Conservation (phyloP, 2,797 vertebrate species). For the Hybognathus amarus region DNA sequence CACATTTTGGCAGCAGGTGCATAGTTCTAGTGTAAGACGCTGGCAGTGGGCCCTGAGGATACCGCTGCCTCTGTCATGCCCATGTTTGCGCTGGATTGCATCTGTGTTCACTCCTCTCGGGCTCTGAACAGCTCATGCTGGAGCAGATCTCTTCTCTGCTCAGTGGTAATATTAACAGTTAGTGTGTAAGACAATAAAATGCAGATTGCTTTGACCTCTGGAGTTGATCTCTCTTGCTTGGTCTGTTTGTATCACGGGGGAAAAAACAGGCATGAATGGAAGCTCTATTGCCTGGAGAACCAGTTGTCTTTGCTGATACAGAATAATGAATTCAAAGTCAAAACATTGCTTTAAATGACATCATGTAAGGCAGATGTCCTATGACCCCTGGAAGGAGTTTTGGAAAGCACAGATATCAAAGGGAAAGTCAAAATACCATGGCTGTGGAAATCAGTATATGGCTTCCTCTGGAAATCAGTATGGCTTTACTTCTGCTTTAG, state of each 20-base stretch:
- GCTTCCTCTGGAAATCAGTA: constrained; percentile 15
- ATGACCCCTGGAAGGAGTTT: constrained; percentile 43
- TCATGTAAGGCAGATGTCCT: constrained; percentile 17
- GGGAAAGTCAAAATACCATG: constrained; percentile 16
- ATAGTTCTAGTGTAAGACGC: constrained; percentile 39
- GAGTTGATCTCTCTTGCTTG: constrained; percentile 49
- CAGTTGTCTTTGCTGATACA: constrained; percentile 30
- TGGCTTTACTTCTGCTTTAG: background rate
- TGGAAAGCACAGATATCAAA: constrained; percentile 16
- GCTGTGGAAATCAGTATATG: constrained; percentile 16
- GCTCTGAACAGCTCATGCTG: constrained; percentile 19
- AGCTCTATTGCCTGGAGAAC: constrained; percentile 48
- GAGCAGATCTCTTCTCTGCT: constrained; percentile 17
- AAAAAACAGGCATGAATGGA: constrained; percentile 40
- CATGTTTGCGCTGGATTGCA: constrained; percentile 41
- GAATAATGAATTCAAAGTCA: constrained; percentile 20
- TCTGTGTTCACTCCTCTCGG: constrained; percentile 46
- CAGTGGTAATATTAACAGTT: constrained; percentile 48
- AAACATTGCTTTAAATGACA: background rate
- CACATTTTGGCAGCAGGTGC: constrained; percentile 50
- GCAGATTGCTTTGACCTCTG: constrained; percentile 40
- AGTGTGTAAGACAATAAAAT: constrained; percentile 22
- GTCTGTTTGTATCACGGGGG: constrained; percentile 49
- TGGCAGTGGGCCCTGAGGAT: constrained; percentile 62
- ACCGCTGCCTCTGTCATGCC: constrained; percentile 39